Evolutionary conservation across 2,797 vertebrate species (phyloP).

Genomic region (Martes flavigula): DNA sequence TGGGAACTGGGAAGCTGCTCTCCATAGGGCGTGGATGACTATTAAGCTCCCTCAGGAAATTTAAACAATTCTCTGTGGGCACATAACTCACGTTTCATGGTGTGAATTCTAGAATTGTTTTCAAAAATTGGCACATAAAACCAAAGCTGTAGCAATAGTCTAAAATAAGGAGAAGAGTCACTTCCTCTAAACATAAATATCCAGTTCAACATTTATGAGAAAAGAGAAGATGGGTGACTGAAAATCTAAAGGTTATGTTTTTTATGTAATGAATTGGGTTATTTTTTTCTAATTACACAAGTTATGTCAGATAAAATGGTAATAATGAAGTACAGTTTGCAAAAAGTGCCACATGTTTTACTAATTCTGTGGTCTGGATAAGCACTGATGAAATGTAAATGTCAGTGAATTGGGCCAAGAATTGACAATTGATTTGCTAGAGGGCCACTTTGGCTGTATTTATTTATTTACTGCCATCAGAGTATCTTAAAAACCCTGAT

Average conservation of each 20-base stretch:
- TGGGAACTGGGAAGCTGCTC: neutral
- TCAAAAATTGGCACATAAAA: constrained; percentile 60
- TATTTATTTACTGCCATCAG: neutral
- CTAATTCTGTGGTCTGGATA: neutral
- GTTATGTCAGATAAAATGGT: neutral
- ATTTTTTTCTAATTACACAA: neutral
- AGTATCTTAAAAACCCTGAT: neutral
- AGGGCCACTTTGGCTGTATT: neutral
- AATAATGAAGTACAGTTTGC: neutral
- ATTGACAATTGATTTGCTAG: neutral
- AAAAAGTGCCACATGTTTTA: neutral
- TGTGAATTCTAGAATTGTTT: constrained; percentile 66
- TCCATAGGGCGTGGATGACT: constrained; percentile 31
- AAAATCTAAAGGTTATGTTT: neutral
- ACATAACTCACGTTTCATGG: constrained; percentile 47
- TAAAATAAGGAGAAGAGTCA: constrained; percentile 57
- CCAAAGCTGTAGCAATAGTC: neutral
- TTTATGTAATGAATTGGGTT: constrained; percentile 35
- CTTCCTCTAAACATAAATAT: constrained; percentile 19
- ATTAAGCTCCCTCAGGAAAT: constrained; percentile 52
- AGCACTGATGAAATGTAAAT: neutral
- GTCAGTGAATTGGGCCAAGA: neutral
- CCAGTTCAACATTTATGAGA: constrained; percentile 21
- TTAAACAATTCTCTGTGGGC: constrained; percentile 50
- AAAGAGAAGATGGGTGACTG: neutral